phyloP scores from a whole-genome alignment of 2,797 vertebrate genomes.

The Brotula barbata region DNA sequence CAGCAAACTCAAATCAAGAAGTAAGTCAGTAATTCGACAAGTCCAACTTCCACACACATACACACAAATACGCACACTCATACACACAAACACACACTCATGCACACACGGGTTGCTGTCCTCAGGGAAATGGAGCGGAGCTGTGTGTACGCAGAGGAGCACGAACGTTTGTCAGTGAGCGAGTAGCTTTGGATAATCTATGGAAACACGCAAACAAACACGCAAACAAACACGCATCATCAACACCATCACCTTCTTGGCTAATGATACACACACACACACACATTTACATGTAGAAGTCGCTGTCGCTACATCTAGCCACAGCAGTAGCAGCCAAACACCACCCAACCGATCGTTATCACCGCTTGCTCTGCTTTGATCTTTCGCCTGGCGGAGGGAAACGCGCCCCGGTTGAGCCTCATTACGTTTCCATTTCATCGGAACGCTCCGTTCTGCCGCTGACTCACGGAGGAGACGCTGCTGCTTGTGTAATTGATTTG shows the following conservation, averaged over 20 bases:
- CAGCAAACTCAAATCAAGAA: slow-evolving; percentile 5
- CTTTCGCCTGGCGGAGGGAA: slow-evolving; percentile 14
- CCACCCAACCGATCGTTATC: slow-evolving; percentile 37
- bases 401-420: slow-evolving; percentile 28
- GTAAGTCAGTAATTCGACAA: slow-evolving; percentile 4
- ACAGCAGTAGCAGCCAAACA: slow-evolving; percentile 26
- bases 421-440: slow-evolving; percentile 43
- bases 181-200: slow-evolving; percentile 36
- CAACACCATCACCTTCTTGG: slow-evolving; percentile 30
- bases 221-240: too few relatives aligned
- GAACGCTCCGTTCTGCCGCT: slow-evolving; percentile 42
- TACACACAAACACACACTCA: too few relatives aligned
- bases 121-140: slow-evolving; percentile 30
- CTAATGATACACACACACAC: slow-evolving; percentile 24
- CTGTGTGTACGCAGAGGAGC: slow-evolving; percentile 28
- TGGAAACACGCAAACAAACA: too few relatives aligned
- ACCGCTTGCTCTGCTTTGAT: slow-evolving; percentile 25
- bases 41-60: slow-evolving; percentile 8
- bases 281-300: slow-evolving; percentile 1
- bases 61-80: slow-evolving; percentile 11
- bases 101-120: not conserved
- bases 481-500: slow-evolving; percentile 59
- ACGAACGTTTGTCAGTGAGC: slow-evolving; percentile 39
- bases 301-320: slow-evolving; percentile 14
- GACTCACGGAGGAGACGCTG: slow-evolving; percentile 47